Conservation (phyloP, 2,797 vertebrate genomes). For the Podargus strigoides region DNA sequence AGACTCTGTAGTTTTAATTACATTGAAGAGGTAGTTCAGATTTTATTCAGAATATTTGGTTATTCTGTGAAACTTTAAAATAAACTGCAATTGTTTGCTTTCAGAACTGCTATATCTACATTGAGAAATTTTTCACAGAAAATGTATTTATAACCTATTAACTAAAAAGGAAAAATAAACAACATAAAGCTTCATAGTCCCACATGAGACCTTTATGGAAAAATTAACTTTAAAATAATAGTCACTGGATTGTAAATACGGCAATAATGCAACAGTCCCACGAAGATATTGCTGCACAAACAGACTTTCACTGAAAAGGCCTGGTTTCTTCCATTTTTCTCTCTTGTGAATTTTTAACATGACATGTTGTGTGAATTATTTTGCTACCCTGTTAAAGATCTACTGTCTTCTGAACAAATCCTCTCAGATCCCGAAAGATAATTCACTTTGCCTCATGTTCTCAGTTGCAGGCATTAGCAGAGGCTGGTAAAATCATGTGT, state of each 20-base stretch:
- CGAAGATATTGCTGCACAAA: neutral
- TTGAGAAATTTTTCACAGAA: neutral
- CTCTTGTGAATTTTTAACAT: neutral
- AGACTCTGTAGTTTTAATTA: slow-evolving; percentile 3
- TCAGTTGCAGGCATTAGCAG: neutral
- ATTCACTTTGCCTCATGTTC: neutral
- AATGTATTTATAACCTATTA: neutral
- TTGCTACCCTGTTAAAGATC: neutral
- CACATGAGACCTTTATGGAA: neutral
- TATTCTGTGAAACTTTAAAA: neutral
- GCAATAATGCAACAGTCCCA: neutral
- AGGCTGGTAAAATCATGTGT: neutral
- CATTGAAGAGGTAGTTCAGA: neutral
- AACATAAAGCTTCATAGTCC: neutral
- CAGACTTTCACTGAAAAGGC: neutral
- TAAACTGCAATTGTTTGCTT: neutral
- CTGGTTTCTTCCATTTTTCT: neutral
- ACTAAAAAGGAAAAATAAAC: neutral
- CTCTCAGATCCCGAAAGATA: neutral
- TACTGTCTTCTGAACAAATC: neutral
- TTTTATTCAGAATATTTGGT: neutral
- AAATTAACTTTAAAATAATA: neutral
- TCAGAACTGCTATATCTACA: neutral
- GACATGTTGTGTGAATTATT: neutral
- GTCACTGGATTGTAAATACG: neutral